A percentile compares a stretch with the other conserved stretches of the same genome.
These are phyloP conservation scores for Parazoanthus darwini DNA, from an alignment of 92 coral and sea anemone genomes.

Conservation along the genomic window DNA sequence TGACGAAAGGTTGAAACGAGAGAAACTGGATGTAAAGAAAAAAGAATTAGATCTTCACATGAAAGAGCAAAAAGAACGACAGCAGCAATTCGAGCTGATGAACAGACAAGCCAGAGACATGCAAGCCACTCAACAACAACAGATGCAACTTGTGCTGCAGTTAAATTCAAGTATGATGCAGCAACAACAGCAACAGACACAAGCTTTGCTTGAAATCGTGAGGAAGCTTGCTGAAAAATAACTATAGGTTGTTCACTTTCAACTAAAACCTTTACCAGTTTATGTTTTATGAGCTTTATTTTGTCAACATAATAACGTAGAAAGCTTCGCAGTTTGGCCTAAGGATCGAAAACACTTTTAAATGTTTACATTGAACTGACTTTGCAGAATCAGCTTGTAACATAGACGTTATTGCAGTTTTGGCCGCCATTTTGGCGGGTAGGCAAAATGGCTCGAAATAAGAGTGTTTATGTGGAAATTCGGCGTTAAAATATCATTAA, in stretches of 20 bases:
- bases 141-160: slow-evolving; percentile 1
- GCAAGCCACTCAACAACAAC: neutral
- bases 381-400: neutral
- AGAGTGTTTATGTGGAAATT: neutral
- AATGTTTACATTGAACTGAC: neutral
- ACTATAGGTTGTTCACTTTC: no score
- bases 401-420: neutral
- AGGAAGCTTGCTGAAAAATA: slow-evolving; percentile 6
- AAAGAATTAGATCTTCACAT: neutral
- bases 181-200: slow-evolving; percentile 25
- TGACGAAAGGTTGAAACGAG: neutral
- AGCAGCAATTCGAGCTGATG: slow-evolving; percentile 8
- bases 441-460: no score
- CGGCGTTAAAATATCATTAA: slow-evolving; percentile 3
- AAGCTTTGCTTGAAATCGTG: neutral
- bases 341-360: no score
- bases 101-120: neutral
- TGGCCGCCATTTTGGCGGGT: no score
- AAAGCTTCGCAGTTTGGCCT: no score
- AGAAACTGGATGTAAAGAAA: neutral
- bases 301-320: no score
- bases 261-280: no score
- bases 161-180: neutral
- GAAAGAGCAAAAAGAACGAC: neutral
- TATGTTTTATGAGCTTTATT: no score